phyloP scores from a whole-genome alignment of 2,113 vertebrate genomes.

The Petrocephalus zakoni region DNA sequence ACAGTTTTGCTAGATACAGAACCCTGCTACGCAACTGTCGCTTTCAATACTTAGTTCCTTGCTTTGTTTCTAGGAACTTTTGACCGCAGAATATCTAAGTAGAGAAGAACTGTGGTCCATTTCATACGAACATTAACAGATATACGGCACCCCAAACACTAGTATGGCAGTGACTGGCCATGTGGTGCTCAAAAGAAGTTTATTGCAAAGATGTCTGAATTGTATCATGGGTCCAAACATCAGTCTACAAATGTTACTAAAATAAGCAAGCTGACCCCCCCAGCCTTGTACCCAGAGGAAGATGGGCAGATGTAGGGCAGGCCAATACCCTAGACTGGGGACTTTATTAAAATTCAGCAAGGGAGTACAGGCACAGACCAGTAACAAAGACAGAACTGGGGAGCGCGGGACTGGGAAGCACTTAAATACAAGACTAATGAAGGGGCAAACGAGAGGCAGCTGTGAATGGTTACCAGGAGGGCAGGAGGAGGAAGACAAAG shows the following conservation, averaged over 20 bases:
- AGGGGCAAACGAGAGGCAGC: too few species aligned
- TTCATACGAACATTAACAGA: neutral
- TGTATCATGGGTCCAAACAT: neutral
- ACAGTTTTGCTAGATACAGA: neutral
- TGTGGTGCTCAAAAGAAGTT: neutral
- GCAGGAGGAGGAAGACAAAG: too few species aligned
- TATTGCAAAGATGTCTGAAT: neutral
- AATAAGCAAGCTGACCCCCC: neutral
- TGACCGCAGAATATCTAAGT: slow-evolving; percentile 36
- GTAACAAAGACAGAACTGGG: too few species aligned
- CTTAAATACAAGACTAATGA: too few species aligned
- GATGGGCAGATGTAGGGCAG: too few species aligned
- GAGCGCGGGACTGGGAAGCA: too few species aligned
- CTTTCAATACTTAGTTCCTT: slow-evolving; percentile 24
- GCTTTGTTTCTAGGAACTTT: slow-evolving; percentile 45
- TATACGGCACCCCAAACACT: neutral
- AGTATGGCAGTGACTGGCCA: neutral
- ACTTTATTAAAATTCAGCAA: too few species aligned
- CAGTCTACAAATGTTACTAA: neutral
- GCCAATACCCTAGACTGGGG: too few species aligned
- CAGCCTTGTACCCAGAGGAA: too few species aligned
- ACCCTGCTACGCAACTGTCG: neutral
- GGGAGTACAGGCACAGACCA: too few species aligned
- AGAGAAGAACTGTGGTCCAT: slow-evolving; percentile 21
- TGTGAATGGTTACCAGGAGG: too few species aligned